Percentiles rank a stretch among this genome's conserved stretches.
Evolutionary conservation across 2,888 invertebrate genomes (phyloP).

Genomic region (Cryptosula pallasiana): DNA sequence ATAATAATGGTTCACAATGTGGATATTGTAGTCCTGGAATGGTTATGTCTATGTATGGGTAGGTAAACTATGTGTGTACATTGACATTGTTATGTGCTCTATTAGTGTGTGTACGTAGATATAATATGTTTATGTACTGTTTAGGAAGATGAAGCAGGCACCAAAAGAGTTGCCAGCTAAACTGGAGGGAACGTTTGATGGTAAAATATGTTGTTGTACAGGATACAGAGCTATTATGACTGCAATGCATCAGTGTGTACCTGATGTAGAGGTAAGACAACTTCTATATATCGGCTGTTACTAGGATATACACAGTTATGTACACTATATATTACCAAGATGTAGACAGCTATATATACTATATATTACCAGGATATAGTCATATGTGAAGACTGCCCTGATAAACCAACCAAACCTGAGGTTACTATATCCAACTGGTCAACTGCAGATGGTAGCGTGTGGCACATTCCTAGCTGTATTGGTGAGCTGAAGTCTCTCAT

Average conservation of each 20-base stretch:
- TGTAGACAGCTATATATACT: no score
- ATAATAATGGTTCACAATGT: conserved; percentile 68
- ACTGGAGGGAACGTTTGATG: conserved; percentile 66
- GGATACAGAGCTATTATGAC: conserved; percentile 72
- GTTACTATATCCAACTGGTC: neutral
- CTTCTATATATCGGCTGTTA: neutral
- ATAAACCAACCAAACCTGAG: neutral
- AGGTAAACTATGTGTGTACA: conserved; percentile 28
- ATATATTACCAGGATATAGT: neutral
- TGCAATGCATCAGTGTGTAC: conserved; percentile 65
- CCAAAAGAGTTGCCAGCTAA: conserved; percentile 60
- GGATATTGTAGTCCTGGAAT: conserved; percentile 74
- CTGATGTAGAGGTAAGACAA: conserved; percentile 40
- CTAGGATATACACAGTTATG: neutral
- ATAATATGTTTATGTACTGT: neutral
- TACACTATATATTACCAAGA: no score
- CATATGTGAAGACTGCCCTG: neutral
- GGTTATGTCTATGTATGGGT: conserved; percentile 73
- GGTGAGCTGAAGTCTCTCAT: neutral
- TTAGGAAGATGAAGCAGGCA: conserved; percentile 32
- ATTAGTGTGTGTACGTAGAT: neutral
- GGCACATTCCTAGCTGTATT: neutral
- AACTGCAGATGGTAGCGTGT: neutral
- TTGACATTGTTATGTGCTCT: neutral
- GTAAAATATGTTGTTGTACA: conserved; percentile 70